These are phyloP conservation scores for Thalpophila matura DNA, from an alignment of 2,888 invertebrate species.

Conservation along the genomic window DNA sequence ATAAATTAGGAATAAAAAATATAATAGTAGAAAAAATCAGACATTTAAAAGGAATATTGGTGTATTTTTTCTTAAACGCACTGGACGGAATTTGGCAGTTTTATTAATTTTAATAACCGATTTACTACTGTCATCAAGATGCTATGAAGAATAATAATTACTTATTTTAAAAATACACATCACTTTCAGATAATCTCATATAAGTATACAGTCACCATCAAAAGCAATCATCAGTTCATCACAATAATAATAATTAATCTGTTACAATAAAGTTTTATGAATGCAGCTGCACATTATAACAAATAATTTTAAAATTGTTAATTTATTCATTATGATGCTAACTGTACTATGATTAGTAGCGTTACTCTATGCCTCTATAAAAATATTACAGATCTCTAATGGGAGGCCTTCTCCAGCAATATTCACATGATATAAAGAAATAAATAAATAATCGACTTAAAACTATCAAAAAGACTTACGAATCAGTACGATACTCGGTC, in stretches of 20 bases:
- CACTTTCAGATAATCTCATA: too few species aligned
- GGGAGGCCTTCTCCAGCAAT: background rate
- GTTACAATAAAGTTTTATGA: too few species aligned
- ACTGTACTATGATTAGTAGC: too few species aligned
- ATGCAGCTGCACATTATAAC: too few species aligned
- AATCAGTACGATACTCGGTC: conserved; percentile 35
- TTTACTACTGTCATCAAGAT: too few species aligned
- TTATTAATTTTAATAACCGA: conserved; percentile 2
- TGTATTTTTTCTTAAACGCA: conserved; percentile 21
- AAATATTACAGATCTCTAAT: background rate
- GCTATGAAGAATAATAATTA: background rate
- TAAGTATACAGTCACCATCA: too few species aligned
- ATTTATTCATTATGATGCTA: too few species aligned
- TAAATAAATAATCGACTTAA: conserved; percentile 31
- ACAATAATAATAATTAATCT: too few species aligned
- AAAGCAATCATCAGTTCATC: too few species aligned
- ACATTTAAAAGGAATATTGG: conserved; percentile 5
- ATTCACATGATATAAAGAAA: background rate
- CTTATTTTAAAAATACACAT: background rate
- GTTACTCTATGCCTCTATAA: too few species aligned
- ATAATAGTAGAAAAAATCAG: too few species aligned
- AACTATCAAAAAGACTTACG: conserved; percentile 35
- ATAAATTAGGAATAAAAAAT: conserved; percentile 11
- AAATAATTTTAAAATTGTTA: too few species aligned
- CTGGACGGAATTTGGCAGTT: conserved; percentile 57